Base-by-base conservation (phyloP, 2,113 vertebrate genomes). In the Phylloscopus whistleri region DNA sequence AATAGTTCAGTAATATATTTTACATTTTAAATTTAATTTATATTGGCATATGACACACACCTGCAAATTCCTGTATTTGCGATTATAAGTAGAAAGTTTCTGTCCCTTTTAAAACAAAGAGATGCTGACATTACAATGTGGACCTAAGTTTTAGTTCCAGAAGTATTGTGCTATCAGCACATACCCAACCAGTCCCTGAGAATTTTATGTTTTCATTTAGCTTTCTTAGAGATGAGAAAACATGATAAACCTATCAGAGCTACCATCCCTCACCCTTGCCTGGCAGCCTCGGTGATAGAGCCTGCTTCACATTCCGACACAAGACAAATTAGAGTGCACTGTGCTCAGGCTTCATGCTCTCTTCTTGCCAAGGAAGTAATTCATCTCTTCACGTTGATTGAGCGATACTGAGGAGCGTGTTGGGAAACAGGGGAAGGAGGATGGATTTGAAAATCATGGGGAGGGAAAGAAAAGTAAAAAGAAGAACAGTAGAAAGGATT, bases 241-340 rank as follows among this genome's bases (percentile, higher is more conserved):
- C 84, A 97, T 96, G 96, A 98, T 98, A 97, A 98, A 98, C 95
- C 95, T 95, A 98, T 98, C 96, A 97, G 87, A 83, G 59, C 33
- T 75, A 87, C 96, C 93, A 97, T 98, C 94, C 97, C 93, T 98
- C 97, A 97, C 60, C 92, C 89, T 98, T 55, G 82, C 84, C 80
- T 94, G 96, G 94, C 93, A 97, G 95, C 48, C 77, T 77, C 76
- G 91, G 69, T 93, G 95, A 97, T 87, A 96, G 64, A 82, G 35
- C 56, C 94, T 96, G 89, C 84, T 96, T 94, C 90, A 72, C 86
- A 92, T 90, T 94, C 93, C 44, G 87, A 91, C 89, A 96, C 85
- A 94, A 96, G 90, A 95, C 92, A 96, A 95, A 97, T 95, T 91
- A 89, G 70, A 80, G 59, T 52, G 60, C 93, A 43, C 79, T 82